Evolutionary conservation across 2,113 vertebrate genomes (phyloP).

Genomic region (Chionomys nivalis): DNA sequence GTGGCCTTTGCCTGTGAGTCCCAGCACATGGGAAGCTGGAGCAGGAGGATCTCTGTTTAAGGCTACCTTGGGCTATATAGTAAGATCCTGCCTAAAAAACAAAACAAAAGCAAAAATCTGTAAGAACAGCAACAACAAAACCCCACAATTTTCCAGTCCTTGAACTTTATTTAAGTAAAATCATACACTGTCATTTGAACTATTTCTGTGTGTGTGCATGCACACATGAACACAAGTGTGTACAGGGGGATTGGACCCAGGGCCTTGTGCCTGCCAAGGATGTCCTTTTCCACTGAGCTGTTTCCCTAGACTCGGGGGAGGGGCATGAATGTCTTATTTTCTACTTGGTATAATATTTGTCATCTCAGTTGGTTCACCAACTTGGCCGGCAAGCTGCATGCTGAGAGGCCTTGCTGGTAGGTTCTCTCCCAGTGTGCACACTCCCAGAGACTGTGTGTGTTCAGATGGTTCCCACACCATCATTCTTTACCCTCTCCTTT

Average conservation of each 20-base stretch:
- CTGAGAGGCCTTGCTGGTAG: neutral
- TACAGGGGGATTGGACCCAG: neutral
- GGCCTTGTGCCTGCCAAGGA: neutral
- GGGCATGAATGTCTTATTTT: neutral
- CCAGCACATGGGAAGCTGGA: neutral
- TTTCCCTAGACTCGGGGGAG: neutral
- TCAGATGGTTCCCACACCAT: fast-evolving
- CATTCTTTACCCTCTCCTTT: neutral
- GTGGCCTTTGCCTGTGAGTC: neutral
- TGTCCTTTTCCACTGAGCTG: neutral
- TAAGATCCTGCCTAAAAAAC: neutral
- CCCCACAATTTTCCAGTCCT: neutral
- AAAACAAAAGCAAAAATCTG: neutral
- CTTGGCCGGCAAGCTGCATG: too few relatives aligned
- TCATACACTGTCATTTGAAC: neutral
- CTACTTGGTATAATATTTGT: neutral
- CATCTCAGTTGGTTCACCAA: neutral
- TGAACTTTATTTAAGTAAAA: neutral
- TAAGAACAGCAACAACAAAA: neutral
- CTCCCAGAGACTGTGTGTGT: neutral
- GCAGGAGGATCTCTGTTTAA: neutral
- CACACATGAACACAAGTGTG: neutral
- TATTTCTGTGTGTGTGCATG: neutral
- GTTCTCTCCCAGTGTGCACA: fast-evolving
- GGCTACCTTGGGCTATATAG: neutral